Conservation (phyloP, 2,888 invertebrate genomes). For the Meteorus cinctellus region DNA sequence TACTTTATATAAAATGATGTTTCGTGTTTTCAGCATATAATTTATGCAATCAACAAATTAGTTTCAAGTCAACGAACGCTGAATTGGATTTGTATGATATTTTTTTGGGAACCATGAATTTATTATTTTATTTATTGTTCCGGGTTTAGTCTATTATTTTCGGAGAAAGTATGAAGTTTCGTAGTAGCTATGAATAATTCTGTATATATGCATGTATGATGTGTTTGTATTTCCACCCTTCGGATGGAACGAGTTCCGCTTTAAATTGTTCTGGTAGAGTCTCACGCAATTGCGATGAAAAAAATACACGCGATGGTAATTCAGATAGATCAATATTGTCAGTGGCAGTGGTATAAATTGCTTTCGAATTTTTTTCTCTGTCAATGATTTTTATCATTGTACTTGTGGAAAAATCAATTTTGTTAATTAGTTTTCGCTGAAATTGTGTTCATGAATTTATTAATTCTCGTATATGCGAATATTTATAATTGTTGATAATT, state of each 20-base stretch:
- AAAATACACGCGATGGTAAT: background rate
- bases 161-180: background rate
- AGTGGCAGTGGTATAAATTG: background rate
- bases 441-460: background rate
- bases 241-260: background rate
- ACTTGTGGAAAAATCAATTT: slow-evolving; percentile 22
- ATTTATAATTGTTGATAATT: slow-evolving; percentile 60
- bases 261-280: slow-evolving; percentile 5
- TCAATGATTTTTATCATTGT: slow-evolving; percentile 5
- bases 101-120: background rate
- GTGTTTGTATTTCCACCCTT: background rate
- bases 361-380: background rate
- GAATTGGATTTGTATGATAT: too few relatives aligned
- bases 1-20: background rate
- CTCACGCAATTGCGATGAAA: slow-evolving; percentile 10
- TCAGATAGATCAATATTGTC: background rate
- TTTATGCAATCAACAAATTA: background rate
- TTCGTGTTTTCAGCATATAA: background rate
- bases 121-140: too few relatives aligned
- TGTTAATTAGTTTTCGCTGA: background rate
- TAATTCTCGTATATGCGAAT: background rate
- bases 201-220: background rate
- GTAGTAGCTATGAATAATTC: too few relatives aligned
- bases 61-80: too few relatives aligned
- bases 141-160: background rate